Evolutionary conservation across 2,888 invertebrate species (phyloP), one percentile per base, ranked within the genome.

Genomic region (Ligdia adustata): DNA sequence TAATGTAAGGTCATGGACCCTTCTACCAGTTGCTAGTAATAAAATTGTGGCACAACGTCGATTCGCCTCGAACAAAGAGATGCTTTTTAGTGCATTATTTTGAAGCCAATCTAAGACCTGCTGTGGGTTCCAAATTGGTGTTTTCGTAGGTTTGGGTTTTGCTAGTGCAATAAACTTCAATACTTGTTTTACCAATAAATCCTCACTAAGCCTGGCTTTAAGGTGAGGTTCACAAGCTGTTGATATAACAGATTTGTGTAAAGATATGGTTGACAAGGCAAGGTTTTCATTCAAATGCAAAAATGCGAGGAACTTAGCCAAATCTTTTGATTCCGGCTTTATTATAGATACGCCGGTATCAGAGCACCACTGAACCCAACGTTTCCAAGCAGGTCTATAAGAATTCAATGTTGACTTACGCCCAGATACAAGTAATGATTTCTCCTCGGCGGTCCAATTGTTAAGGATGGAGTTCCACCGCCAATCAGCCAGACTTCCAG

Each of bases 401-500:
- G 62, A 61, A 44, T 57, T 60, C 4, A 56, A 24, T 0, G 57
- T 46, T 1, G 58, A 57, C 7, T 34, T 38, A 11, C 60, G 18
- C 60, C 63, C 57, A 1, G 53, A 18, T 1, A 20, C 12, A 29
- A 44, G 13, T 5, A n/a, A 62, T 6, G 7, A 60, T 12, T 1
- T 27, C 4, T 60, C 51, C 4, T 32, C 28, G 1, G 3, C n/a
- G 6, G 27, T 13, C 58, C 31, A 31, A 0, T 3, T 4, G 1
- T 34, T 32, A 44, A 47, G 4, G 20, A 9, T 5, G 4, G 40
- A 6, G n/a, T n/a, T n/a, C 64, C 64, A 63, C 41, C 59, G 53
- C 46, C 53, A 45, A 60, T 22, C 32, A 11, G 51, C 58, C 57
- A 61, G 4, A 45, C 62, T 56, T 50, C 33, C 41, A 64, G 56